Base-by-base conservation (phyloP, 2,888 invertebrate genomes). In the Tuta absoluta region DNA sequence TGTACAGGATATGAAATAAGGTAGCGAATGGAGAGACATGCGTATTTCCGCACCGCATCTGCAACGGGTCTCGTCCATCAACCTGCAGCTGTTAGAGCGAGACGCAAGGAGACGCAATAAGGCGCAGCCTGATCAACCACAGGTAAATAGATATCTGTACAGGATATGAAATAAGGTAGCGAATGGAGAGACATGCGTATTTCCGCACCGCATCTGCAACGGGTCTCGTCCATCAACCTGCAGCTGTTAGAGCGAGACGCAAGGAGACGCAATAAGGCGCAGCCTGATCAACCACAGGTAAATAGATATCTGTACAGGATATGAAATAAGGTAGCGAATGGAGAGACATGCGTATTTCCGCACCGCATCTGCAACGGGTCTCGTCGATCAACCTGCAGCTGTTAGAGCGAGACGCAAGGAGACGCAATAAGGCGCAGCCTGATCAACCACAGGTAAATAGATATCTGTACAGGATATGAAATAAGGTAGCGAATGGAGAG, bases 331-430 rank as follows among this genome's bases (percentile, higher is more conserved):
- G 94, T 65, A 92, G 94, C 67, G 95, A 95, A 66, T 94, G 95
- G 0, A 93, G 96, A 56, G 96, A 94, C 74, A 93, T 95, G 2
- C 94, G 96, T 0, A 78, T 91, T 7, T 96, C 96, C 0, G 95
- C 96, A 89, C 96, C 96, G 4, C 95, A 96, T 72, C 87, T 97
- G 61, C 96, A 96, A 38, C 93, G 97, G 56, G 96, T 97, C 14
- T 96, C 96, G 68, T 96, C 97, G 0, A 96, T 96, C 64, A 97
- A 97, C 81, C 82, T 97, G 57, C 96, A 96, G 76, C 93, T 97
- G 81, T 80, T 97, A 53, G 95, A 96, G 66, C 89, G 94, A 23
- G 95, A 95, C 69, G 94, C 95, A 14, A 93, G 95, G 75, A 92
- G 94, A 69, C 89, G 93, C 37, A 94, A 93, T 67, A 90, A 91